Evolutionary conservation across 2,888 invertebrate species (phyloP), one percentile per base, ranked within the genome.

Genomic region (Mythimna lalbum): DNA sequence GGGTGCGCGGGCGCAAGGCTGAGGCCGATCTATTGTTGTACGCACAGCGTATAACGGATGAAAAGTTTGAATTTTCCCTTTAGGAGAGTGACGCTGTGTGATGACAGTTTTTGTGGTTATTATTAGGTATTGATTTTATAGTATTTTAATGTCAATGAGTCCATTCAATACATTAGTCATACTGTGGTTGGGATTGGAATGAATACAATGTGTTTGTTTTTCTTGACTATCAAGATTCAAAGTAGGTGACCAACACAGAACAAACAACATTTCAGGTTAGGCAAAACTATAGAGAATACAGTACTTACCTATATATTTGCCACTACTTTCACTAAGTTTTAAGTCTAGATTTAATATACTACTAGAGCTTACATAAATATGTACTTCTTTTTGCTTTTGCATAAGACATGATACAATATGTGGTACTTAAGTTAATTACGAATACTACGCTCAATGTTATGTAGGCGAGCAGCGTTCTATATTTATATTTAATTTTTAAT

Each of bases 21-120:
- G 79, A 83, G 78, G 78, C 72, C 75, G 80, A 66, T 74, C 57
- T 68, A 74, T 72, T 73, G 69, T 77, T 59, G 66, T 56, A 33
- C 62, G 69, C 61, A 55, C 59, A 62, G 27, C 49, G 63, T 63
- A 56, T 74, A 82, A 84, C 85, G 76, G 78, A 80, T 80, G 71
- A 75, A 76, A 73, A 75, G 55, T 84, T 86, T 82, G 31, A 86
- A 86, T 84, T 86, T 82, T 80, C 84, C 85, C 71, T 67, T 66
- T 77, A 65, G 60, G 63, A 23, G 33, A 23, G 63, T 79, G 52
- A 39, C 63, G 69, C 52, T 69, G 61, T 47, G n/a, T 56, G 10
- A 50, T 78, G 27, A 52, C 39, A 50, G 49, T 52, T 67, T 52
- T 63, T 79, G 79, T 65, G 81, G 76, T 77, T 55, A 36, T 12